These are phyloP conservation scores for Eristalinus aeneus DNA, from an alignment of 2,888 invertebrate genomes.

Conservation along the genomic window DNA sequence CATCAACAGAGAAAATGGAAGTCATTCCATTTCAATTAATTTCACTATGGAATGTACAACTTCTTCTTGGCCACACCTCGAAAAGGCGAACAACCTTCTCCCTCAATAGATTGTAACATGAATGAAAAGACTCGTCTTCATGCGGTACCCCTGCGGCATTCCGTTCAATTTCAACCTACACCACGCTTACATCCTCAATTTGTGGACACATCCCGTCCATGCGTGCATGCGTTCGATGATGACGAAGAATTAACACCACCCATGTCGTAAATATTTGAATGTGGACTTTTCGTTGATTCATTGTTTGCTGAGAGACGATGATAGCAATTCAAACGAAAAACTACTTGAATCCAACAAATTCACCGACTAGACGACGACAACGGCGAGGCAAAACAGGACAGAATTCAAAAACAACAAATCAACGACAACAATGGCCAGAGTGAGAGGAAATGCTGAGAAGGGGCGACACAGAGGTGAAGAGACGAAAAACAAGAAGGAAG, in stretches of 20 bases:
- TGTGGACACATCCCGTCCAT: neutral
- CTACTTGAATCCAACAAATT: neutral
- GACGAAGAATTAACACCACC: neutral
- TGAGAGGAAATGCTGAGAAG: neutral
- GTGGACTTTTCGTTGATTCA: neutral
- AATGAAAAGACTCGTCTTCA: neutral
- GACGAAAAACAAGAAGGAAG: neutral
- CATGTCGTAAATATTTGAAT: neutral
- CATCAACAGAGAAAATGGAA: too few relatives aligned
- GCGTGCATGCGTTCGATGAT: neutral
- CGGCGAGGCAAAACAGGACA: neutral
- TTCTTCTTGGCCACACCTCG: too few relatives aligned
- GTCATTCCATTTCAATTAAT: too few relatives aligned
- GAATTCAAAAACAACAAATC: neutral
- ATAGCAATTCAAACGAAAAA: neutral
- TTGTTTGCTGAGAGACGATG: neutral
- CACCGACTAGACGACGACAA: neutral
- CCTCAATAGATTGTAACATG: too few relatives aligned
- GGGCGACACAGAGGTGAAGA: neutral
- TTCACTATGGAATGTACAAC: too few relatives aligned
- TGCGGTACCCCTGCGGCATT: neutral
- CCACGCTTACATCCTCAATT: neutral
- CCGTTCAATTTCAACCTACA: neutral
- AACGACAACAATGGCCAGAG: neutral
- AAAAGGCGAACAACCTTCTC: too few relatives aligned